Evolutionary conservation across 2,888 invertebrate species (phyloP), one percentile per base, ranked within the genome.

Genomic region (Ischnura elegans): DNA sequence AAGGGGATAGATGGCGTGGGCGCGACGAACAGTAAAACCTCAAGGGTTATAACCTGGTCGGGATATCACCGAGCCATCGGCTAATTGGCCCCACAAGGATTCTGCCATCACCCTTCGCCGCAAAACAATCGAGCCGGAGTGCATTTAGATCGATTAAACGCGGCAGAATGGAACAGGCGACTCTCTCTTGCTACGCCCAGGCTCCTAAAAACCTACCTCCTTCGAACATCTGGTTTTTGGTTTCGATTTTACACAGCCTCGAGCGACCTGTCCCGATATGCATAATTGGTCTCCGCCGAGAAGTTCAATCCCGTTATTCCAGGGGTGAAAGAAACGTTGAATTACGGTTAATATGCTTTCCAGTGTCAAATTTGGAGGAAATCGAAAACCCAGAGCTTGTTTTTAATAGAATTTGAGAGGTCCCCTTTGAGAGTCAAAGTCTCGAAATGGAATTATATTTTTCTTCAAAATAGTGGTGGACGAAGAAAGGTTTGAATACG

Each of bases 41-140:
- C 76, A 76, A 76, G 76, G 76, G 76, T 36, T 76, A 76, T 76
- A 76, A 76, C 76, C n/a, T 76, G 36, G 29, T 76, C 76, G 36
- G 76, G 36, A 76, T 76, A 76, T 76, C 76, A 76, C 36, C 36
- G 25, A 8, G 36, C 76, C 76, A 76, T 76, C 76, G 2, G 29
- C 76, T 76, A 76, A 76, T 76, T 76, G 76, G 76, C n/a, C 76
- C 76, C 5, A 0, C n/a, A 10, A 36, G 76, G 13, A 76, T 29
- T 36, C 76, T 76, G 29, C 76, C 76, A 36, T 25, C 36, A 36
- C 76, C 29, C 76, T 36, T 76, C 36, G 76, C 76, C 76, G 10
- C 76, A 36, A 76, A 76, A n/a, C 76, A 76, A 76, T 76, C 76
- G 36, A 76, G 36, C 25, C 76, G 10, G 76, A 76, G 76, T 76